Percentiles rank a stretch among this genome's conserved stretches.
Conservation (phyloP, 2,888 invertebrate species). For the Pyrochroa serraticornis region DNA sequence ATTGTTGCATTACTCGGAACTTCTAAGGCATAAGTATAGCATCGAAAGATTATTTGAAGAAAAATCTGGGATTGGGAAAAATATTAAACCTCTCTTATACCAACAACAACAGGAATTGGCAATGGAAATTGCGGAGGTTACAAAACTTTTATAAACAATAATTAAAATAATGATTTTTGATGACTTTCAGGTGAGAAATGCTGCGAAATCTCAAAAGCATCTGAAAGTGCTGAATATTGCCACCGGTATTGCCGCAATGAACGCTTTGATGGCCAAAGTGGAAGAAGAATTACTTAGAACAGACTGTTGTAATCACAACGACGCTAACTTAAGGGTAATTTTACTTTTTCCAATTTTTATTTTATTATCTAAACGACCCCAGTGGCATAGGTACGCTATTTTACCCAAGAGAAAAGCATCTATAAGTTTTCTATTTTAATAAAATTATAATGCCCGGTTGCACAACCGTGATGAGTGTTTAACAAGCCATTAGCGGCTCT, state of each 20-base stretch:
- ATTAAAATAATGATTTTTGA: slow-evolving; percentile 3
- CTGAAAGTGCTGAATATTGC: slow-evolving; percentile 47
- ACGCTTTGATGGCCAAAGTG: slow-evolving; percentile 49
- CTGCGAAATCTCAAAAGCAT: slow-evolving; percentile 31
- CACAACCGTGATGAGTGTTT: no score
- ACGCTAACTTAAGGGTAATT: neutral
- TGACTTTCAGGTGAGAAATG: slow-evolving; percentile 30
- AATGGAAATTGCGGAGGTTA: slow-evolving; percentile 38
- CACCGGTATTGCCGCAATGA: slow-evolving; percentile 47
- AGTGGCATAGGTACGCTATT: no score
- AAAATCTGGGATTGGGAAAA: slow-evolving; percentile 12
- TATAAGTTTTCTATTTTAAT: no score
- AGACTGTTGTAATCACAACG: slow-evolving; percentile 14
- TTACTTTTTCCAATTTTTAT: neutral
- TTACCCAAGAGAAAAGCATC: no score
- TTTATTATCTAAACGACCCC: no score
- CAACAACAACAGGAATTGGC: slow-evolving; percentile 37
- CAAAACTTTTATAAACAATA: slow-evolving; percentile 1
- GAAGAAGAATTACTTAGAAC: slow-evolving; percentile 47
- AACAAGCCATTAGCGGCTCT: no score
- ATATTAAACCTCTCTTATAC: slow-evolving; percentile 15
- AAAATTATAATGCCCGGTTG: no score
- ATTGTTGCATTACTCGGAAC: slow-evolving; percentile 41
- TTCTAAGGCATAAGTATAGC: slow-evolving; percentile 45
- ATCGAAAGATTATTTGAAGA: slow-evolving; percentile 36